Evolutionary conservation across 2,888 invertebrate genomes (phyloP).

Genomic region (Nemotelus nigrinus): DNA sequence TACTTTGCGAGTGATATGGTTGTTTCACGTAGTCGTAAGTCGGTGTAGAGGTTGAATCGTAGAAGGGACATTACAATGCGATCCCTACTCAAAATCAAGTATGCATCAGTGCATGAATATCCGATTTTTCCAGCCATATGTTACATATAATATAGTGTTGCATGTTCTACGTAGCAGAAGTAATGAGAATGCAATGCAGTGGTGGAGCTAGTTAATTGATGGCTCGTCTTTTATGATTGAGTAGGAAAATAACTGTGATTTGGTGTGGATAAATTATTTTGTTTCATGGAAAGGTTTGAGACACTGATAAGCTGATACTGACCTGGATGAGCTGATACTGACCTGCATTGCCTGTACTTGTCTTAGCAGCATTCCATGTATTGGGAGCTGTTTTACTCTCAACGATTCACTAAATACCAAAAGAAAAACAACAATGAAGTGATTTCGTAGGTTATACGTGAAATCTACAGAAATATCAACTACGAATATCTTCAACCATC

Average conservation of each 20-base stretch:
- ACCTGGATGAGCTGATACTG: no score
- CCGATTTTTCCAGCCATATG: constrained; percentile 40
- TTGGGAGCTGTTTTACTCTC: no score
- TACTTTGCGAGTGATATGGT: not conserved
- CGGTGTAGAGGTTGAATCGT: not conserved
- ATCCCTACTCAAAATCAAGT: constrained; percentile 29
- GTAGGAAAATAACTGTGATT: constrained; percentile 22
- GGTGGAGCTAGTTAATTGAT: not conserved
- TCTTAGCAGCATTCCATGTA: no score
- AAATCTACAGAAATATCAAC: no score
- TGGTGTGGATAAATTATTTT: not conserved
- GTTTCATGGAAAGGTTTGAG: no score
- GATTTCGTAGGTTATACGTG: no score
- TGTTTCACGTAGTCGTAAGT: no score
- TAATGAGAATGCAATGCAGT: constrained; percentile 26
- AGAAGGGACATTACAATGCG: constrained; percentile 7
- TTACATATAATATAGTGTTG: constrained; percentile 21
- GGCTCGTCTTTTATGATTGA: not conserved
- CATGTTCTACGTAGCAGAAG: not conserved
- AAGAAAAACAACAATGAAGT: no score
- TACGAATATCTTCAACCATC: no score
- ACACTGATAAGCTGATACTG: no score
- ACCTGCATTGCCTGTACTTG: no score
- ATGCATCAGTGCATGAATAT: constrained; percentile 45
- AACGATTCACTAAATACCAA: no score